phyloP scores from a whole-genome alignment of 2,888 invertebrate species.

The Drosophila pegasa region DNA sequence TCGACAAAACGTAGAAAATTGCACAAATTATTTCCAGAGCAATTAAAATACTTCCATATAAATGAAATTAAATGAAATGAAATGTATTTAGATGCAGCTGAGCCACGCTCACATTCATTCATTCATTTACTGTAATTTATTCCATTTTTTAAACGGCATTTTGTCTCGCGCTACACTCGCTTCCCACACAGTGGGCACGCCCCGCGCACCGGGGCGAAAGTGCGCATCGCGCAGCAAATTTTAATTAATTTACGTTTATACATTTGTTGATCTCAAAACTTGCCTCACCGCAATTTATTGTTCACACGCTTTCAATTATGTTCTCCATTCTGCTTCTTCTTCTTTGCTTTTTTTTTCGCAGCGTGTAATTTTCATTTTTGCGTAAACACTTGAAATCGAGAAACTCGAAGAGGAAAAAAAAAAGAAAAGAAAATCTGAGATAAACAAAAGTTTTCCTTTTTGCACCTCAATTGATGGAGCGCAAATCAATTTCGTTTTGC shows the following conservation, averaged over 20 bases:
- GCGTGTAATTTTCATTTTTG: slow-evolving; percentile 48
- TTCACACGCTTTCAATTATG: slow-evolving; percentile 60
- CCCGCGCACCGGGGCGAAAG: slow-evolving; percentile 37
- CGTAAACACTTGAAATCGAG: slow-evolving; percentile 53
- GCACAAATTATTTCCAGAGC: slow-evolving; percentile 28
- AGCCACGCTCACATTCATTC: slow-evolving; percentile 52
- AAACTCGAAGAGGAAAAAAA: no score
- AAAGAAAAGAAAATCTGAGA: slow-evolving; percentile 13
- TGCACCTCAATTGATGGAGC: slow-evolving; percentile 27
- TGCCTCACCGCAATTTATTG: slow-evolving; percentile 51
- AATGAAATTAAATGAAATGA: not conserved
- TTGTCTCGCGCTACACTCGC: slow-evolving; percentile 48
- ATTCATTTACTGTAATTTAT: slow-evolving; percentile 56
- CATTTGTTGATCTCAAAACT: slow-evolving; percentile 36
- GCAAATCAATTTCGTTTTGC: slow-evolving; percentile 35
- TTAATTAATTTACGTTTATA: slow-evolving; percentile 51
- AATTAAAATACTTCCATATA: slow-evolving; percentile 54
- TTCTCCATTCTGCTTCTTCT: slow-evolving; percentile 13
- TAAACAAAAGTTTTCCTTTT: slow-evolving; percentile 28
- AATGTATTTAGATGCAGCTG: slow-evolving; percentile 19
- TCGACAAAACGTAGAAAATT: slow-evolving; percentile 22
- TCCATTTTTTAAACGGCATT: slow-evolving; percentile 62
- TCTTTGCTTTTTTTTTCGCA: slow-evolving; percentile 32
- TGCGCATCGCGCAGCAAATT: slow-evolving; percentile 48
- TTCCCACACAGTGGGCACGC: slow-evolving; percentile 38